These are phyloP conservation scores for Neosalanx taihuensis DNA, from an alignment of 2,797 vertebrate species.

Conservation along the genomic window DNA sequence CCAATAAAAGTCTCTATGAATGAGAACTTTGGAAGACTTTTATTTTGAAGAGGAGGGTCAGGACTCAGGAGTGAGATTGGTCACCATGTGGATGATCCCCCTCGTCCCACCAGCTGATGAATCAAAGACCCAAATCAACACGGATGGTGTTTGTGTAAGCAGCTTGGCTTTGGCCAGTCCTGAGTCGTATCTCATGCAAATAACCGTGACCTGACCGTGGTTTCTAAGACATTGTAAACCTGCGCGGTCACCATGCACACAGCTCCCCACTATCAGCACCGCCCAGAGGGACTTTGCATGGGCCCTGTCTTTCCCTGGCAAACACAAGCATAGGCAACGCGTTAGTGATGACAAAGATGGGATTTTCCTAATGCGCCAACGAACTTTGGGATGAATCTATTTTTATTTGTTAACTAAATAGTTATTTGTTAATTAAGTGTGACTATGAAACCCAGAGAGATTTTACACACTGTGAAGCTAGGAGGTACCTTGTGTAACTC, in stretches of 20 bases:
- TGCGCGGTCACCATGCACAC: constrained; percentile 41
- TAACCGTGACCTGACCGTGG: constrained; percentile 58
- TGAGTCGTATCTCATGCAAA: constrained; percentile 72
- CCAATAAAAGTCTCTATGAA: not conserved
- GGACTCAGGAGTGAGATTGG: constrained; percentile 3
- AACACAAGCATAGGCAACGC: constrained; percentile 36
- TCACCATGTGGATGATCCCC: constrained; percentile 26
- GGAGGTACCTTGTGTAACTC: not conserved
- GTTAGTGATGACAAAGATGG: constrained; percentile 50
- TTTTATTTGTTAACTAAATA: constrained; percentile 58
- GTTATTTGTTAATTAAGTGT: not conserved
- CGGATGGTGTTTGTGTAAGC: constrained; percentile 72
- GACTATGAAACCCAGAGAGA: not conserved
- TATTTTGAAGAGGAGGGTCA: constrained; percentile 1
- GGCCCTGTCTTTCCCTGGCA: constrained; percentile 46
- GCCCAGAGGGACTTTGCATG: constrained; percentile 59
- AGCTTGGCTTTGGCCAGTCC: constrained; percentile 44
- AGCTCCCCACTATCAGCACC: constrained; percentile 43
- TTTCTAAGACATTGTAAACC: constrained; percentile 5
- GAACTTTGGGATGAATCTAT: constrained; percentile 44
- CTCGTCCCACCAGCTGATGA: constrained; percentile 39
- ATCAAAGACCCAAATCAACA: constrained; percentile 68
- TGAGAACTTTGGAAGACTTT: not conserved
- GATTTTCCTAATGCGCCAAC: constrained; percentile 65
- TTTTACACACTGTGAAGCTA: not conserved